Evolutionary conservation across 2,797 vertebrate genomes (phyloP).

Genomic region (Pogoniulus pusillus): DNA sequence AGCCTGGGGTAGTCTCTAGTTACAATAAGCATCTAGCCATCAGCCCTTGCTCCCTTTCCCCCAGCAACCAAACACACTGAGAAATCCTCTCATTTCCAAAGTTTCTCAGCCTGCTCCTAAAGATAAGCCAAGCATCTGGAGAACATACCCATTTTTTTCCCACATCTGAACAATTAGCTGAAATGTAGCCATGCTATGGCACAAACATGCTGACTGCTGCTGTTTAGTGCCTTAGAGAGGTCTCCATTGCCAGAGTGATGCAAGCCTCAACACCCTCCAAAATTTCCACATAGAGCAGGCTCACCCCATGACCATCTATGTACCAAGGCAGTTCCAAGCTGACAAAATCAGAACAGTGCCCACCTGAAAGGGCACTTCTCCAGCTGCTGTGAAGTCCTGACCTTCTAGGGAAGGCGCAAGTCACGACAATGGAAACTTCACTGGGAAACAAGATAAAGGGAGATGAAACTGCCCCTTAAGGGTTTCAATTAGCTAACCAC

Average conservation of each 20-base stretch:
- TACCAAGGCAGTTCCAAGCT: neutral
- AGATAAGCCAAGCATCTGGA: neutral
- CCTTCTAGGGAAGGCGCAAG: neutral
- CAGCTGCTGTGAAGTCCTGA: neutral
- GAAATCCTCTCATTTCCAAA: neutral
- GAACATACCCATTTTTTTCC: neutral
- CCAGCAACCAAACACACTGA: neutral
- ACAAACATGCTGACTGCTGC: accelerated
- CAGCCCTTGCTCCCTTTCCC: neutral
- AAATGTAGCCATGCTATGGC: neutral
- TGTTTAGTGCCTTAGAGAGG: neutral
- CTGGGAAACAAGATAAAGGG: neutral
- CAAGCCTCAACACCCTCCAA: neutral
- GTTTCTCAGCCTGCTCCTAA: neutral
- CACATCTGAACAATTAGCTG: neutral
- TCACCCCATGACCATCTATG: neutral
- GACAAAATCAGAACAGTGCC: neutral
- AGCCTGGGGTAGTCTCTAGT: neutral
- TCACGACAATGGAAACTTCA: neutral
- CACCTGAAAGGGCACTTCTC: neutral
- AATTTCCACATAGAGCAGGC: neutral
- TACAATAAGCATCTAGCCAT: neutral
- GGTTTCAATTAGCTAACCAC: neutral
- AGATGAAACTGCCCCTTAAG: neutral
- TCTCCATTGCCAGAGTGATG: neutral